phyloP scores from a whole-genome alignment of 2,888 invertebrate genomes.

The Plebejus anna region DNA sequence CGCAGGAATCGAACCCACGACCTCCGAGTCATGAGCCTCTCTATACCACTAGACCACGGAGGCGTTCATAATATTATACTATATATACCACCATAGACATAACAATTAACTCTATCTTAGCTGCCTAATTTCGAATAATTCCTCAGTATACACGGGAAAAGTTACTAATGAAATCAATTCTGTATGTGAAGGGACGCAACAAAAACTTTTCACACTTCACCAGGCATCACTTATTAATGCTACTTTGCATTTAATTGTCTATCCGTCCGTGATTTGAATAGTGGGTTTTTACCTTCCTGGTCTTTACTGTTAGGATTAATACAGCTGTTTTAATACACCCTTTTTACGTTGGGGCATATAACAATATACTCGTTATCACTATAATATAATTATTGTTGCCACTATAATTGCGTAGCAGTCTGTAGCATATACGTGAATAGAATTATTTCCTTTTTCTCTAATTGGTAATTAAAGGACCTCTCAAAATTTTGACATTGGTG shows the following conservation, averaged over 20 bases:
- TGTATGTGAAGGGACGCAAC: background rate
- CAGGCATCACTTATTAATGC: background rate
- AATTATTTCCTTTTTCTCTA: too few species aligned
- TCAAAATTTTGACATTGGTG: too few species aligned
- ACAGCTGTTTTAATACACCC: background rate
- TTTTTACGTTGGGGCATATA: background rate
- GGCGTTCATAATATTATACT: too few species aligned
- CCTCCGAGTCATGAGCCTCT: too few species aligned
- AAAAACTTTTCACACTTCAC: conserved; percentile 4
- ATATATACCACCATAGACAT: too few species aligned
- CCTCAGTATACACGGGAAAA: background rate
- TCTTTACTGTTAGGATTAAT: conserved; percentile 1
- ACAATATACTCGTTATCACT: too few species aligned
- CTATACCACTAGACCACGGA: too few species aligned
- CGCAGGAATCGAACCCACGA: too few species aligned
- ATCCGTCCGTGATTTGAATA: conserved; percentile 20
- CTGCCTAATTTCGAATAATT: background rate
- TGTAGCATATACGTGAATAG: too few species aligned
- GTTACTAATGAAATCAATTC: background rate
- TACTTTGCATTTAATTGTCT: conserved; percentile 19
- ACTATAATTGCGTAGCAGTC: too few species aligned
- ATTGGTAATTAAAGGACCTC: too few species aligned
- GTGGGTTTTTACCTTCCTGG: conserved; percentile 15
- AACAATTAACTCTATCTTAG: background rate
- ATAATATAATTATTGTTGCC: too few species aligned